Percentiles rank a stretch among this genome's conserved stretches.
These are phyloP conservation scores for Pandemis heparana DNA, from an alignment of 2,888 invertebrate species.

Conservation along the genomic window DNA sequence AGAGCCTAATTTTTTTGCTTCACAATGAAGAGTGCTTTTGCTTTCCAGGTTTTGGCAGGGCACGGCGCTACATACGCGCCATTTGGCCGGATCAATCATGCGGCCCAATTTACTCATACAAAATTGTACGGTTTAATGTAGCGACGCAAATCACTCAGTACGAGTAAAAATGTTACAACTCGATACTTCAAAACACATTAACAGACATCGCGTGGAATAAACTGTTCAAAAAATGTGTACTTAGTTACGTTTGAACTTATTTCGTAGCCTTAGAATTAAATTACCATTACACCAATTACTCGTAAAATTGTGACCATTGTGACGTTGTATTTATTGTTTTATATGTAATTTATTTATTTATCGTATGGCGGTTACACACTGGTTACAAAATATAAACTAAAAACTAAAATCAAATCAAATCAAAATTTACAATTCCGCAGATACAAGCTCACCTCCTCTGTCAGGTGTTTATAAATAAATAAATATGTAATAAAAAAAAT, in stretches of 20 bases:
- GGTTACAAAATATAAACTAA: too few species aligned
- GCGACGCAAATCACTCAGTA: conserved; percentile 57
- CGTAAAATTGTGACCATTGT: not conserved
- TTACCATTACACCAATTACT: not conserved
- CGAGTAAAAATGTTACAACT: conserved; percentile 40
- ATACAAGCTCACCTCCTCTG: too few species aligned
- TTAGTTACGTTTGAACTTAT: not conserved
- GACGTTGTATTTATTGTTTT: too few species aligned
- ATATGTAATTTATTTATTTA: too few species aligned
- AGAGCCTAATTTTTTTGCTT: conserved; percentile 28
- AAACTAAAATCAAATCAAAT: too few species aligned
- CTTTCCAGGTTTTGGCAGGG: conserved; percentile 46
- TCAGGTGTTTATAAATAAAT: too few species aligned
- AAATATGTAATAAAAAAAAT: too few species aligned
- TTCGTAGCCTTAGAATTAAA: not conserved
- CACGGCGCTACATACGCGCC: conserved; percentile 51
- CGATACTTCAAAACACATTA: conserved; percentile 6
- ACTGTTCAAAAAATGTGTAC: not conserved
- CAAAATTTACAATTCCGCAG: too few species aligned
- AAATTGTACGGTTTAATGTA: conserved; percentile 61
- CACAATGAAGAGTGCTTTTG: conserved; percentile 37
- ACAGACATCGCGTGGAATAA: not conserved
- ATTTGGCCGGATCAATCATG: conserved; percentile 67
- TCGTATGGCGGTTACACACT: too few species aligned
- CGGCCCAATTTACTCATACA: conserved; percentile 56